These are phyloP conservation scores for Hepsetus odoe DNA, from an alignment of 2,113 vertebrate species.

Conservation along the genomic window DNA sequence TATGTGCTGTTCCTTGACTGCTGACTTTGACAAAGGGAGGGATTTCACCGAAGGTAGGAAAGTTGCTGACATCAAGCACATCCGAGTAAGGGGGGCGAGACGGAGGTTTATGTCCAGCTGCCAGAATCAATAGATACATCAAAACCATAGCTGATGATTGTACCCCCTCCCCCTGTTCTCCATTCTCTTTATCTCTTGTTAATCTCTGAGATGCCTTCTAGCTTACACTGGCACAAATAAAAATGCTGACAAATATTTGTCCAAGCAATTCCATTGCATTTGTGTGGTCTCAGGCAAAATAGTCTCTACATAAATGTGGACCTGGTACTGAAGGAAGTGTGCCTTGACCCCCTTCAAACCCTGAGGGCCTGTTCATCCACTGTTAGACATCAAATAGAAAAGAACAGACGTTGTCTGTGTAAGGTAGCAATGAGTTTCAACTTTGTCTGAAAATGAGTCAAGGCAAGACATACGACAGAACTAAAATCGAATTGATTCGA, in stretches of 20 bases:
- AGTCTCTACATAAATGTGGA: conserved; percentile 6
- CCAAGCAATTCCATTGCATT: conserved; percentile 58
- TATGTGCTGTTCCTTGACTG: conserved; percentile 45
- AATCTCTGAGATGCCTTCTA: conserved; percentile 64
- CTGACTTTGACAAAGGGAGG: conserved; percentile 64
- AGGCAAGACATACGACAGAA: conserved; percentile 23
- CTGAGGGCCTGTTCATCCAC: not conserved
- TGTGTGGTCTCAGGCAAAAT: conserved; percentile 45
- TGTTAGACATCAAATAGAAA: conserved; percentile 31
- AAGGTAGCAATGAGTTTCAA: conserved; percentile 17
- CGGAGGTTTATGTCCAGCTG: conserved; percentile 62
- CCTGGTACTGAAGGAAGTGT: conserved; percentile 1
- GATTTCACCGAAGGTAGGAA: conserved; percentile 59
- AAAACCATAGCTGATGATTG: conserved; percentile 73
- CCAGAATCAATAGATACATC: conserved; percentile 77
- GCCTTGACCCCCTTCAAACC: conserved; percentile 30
- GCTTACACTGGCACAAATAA: conserved; percentile 61
- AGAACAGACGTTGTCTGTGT: conserved; percentile 33
- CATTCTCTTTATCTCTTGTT: conserved; percentile 70
- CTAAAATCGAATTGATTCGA: conserved; percentile 31
- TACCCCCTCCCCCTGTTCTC: conserved; percentile 59
- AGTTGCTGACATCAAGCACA: conserved; percentile 67
- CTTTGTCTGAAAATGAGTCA: conserved; percentile 28
- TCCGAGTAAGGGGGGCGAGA: conserved; percentile 21
- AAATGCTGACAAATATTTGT: conserved; percentile 73